phyloP scores from a whole-genome alignment of 2,888 invertebrate species.

The Lasius platythorax region DNA sequence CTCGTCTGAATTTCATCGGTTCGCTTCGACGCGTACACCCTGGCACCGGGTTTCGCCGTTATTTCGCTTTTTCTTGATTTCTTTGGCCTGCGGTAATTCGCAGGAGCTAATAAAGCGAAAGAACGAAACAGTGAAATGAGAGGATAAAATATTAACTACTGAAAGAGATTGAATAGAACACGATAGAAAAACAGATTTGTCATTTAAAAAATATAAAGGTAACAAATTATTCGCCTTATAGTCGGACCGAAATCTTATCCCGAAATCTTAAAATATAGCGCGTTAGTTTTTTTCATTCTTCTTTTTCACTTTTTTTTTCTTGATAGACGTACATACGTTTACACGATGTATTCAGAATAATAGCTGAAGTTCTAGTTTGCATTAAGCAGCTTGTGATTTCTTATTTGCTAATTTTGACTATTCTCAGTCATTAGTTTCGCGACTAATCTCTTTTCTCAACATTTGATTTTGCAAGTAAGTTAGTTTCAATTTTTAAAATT shows the following conservation, averaged over 20 bases:
- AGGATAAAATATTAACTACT: background rate
- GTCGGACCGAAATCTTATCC: background rate
- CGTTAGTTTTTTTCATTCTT: background rate
- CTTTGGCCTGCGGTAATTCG: conserved; percentile 47
- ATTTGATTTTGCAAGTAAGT: background rate
- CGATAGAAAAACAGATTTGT: background rate
- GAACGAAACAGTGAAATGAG: conserved; percentile 4
- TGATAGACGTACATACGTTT: background rate
- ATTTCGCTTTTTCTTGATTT: conserved; percentile 67
- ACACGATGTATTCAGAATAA: background rate
- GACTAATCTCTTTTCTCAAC: background rate
- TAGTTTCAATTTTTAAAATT: background rate
- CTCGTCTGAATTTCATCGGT: conserved; percentile 83
- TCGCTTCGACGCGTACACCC: conserved; percentile 81
- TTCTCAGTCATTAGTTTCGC: background rate
- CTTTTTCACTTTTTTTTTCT: background rate
- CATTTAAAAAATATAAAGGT: conserved; percentile 1
- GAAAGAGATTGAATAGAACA: background rate
- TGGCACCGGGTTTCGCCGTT: conserved; percentile 47
- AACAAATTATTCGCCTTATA: background rate
- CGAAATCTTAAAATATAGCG: background rate
- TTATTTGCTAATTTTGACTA: background rate
- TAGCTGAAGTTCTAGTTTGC: background rate
- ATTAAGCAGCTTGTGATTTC: background rate
- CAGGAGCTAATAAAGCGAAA: conserved; percentile 26